A percentile compares a stretch with the other conserved stretches of the same genome.
phyloP scores from a whole-genome alignment of 2,797 vertebrate species.

The Tragelaphus eurycerus region DNA sequence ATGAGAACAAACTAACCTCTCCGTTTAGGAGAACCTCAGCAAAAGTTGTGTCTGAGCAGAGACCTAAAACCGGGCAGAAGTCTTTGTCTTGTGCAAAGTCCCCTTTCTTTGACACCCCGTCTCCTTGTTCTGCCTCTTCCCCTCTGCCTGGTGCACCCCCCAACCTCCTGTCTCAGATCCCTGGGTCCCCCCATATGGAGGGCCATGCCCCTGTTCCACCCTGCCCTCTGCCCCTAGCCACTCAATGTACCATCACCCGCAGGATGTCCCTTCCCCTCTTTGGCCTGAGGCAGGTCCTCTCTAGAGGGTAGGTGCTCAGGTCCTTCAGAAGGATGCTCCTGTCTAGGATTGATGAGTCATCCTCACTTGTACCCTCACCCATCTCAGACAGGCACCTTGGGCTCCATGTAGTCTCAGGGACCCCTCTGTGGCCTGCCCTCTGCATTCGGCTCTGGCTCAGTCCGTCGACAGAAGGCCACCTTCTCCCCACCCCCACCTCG shows the following conservation, averaged over 20 bases:
- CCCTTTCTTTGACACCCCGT: background rate
- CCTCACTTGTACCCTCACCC: fast-evolving
- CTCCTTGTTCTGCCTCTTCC: fast-evolving
- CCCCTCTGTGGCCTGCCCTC: fast-evolving
- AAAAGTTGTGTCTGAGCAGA: fast-evolving
- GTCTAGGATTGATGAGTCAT: fast-evolving
- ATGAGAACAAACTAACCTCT: background rate
- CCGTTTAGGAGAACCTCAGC: background rate
- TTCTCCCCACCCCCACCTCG: background rate
- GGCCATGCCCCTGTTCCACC: fast-evolving
- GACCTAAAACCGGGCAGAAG: background rate
- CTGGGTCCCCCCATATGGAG: fast-evolving
- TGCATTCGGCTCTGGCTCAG: fast-evolving
- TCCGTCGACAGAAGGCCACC: fast-evolving
- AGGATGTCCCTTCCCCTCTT: background rate
- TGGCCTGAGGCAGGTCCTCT: background rate
- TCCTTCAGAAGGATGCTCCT: background rate
- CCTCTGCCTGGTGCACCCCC: no score
- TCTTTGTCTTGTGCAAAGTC: background rate
- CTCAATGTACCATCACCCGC: fast-evolving
- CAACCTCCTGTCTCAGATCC: fast-evolving
- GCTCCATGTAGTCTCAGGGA: fast-evolving
- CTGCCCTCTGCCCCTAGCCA: fast-evolving
- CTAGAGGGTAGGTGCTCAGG: background rate
- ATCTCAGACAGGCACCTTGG: fast-evolving